phyloP scores from a whole-genome alignment of 2,888 invertebrate species.

The Brachypterus glaber region DNA sequence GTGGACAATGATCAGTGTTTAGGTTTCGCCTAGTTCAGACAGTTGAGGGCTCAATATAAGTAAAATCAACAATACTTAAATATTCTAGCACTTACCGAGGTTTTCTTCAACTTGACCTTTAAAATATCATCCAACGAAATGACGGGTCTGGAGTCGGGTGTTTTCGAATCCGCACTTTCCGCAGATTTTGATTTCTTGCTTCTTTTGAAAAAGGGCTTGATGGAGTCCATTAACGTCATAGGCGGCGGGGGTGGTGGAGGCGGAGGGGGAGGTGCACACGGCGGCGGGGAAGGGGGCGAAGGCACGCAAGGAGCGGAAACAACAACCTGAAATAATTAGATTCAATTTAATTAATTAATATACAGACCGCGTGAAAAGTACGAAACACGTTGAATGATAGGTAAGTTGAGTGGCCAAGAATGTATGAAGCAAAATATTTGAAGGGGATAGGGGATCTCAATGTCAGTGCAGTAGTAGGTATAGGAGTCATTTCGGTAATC shows the following conservation, averaged over 20 bases:
- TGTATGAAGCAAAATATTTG: too few relatives aligned
- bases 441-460: too few relatives aligned
- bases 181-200: constrained; percentile 11
- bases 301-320: constrained; percentile 16
- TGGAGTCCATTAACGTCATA: constrained; percentile 4
- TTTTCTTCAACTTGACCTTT: constrained; percentile 36
- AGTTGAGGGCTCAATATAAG: too few relatives aligned
- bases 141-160: constrained; percentile 27
- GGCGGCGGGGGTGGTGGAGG: constrained; percentile 25
- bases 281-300: constrained; percentile 22
- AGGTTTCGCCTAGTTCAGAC: too few relatives aligned
- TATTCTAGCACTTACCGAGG: constrained; percentile 27
- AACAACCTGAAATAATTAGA: background rate
- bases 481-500: too few relatives aligned
- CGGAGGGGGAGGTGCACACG: constrained; percentile 28
- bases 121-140: constrained; percentile 38
- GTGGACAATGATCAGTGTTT: too few relatives aligned
- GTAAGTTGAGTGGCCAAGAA: too few relatives aligned
- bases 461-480: too few relatives aligned
- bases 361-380: too few relatives aligned
- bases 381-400: too few relatives aligned
- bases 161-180: constrained; percentile 6
- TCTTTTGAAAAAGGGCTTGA: constrained; percentile 17
- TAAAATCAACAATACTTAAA: constrained; percentile 7
- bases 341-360: too few relatives aligned